phyloP scores from a whole-genome alignment of 2,888 invertebrate species.

The Epirrita christyi region DNA sequence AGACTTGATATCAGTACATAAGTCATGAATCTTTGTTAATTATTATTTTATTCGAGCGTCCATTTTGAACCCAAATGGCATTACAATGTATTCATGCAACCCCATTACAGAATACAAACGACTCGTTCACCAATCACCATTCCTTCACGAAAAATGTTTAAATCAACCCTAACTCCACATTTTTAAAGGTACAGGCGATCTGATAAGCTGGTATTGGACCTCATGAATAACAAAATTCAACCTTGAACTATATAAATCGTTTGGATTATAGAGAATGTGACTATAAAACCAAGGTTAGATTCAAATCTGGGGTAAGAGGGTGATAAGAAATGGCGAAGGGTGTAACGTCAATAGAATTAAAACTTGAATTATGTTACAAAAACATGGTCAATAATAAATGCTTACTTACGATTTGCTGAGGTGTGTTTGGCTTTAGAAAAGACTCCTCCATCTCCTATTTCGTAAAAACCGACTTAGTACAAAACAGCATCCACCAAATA shows the following conservation, averaged over 20 bases:
- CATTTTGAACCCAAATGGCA: not conserved
- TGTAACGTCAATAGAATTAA: constrained; percentile 17
- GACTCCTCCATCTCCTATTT: too few species aligned
- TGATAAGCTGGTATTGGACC: constrained; percentile 65
- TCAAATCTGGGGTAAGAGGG: constrained; percentile 13
- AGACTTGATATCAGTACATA: too few species aligned
- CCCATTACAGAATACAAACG: constrained; percentile 1
- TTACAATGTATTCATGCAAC: not conserved
- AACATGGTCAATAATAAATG: constrained; percentile 12
- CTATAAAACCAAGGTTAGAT: constrained; percentile 60
- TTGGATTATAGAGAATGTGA: constrained; percentile 34
- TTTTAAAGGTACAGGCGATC: constrained; percentile 53
- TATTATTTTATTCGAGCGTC: not conserved
- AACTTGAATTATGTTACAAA: constrained; percentile 9
- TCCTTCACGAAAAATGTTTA: constrained; percentile 37
- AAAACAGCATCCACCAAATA: too few species aligned
- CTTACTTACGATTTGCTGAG: too few species aligned
- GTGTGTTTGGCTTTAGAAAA: too few species aligned
- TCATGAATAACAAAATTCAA: constrained; percentile 68
- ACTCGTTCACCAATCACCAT: constrained; percentile 25
- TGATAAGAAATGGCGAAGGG: constrained; percentile 24
- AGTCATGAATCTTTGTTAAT: too few species aligned
- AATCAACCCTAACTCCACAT: constrained; percentile 37
- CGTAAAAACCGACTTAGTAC: too few species aligned
- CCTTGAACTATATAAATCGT: constrained; percentile 67